phyloP scores from a whole-genome alignment of 2,888 invertebrate genomes.

The Agrilus mali region DNA sequence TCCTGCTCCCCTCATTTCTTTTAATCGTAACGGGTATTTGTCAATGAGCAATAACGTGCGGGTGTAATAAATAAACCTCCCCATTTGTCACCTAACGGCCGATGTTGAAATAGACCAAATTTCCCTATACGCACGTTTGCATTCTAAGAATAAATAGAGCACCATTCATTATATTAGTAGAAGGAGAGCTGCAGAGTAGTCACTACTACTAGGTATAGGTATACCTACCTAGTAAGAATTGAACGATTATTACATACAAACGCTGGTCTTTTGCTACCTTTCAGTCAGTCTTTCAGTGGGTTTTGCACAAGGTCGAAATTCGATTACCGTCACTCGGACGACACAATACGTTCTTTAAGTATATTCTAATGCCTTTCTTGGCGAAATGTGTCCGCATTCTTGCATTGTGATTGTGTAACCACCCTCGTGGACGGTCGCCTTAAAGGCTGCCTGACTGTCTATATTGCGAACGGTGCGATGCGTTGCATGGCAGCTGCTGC shows the following conservation, averaged over 20 bases:
- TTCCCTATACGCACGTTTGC: conserved; percentile 3
- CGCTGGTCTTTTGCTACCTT: neutral
- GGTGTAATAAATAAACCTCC: conserved; percentile 15
- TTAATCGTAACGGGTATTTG: too few species aligned
- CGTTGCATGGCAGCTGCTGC: conserved; percentile 31
- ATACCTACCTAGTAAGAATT: too few species aligned
- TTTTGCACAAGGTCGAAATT: conserved; percentile 3
- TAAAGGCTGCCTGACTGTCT: conserved; percentile 16
- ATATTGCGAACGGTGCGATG: neutral
- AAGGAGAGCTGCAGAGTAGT: conserved; percentile 7
- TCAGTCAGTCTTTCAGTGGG: neutral
- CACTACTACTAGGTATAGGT: too few species aligned
- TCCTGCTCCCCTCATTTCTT: too few species aligned
- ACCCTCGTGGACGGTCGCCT: conserved; percentile 33
- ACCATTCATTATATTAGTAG: conserved; percentile 1
- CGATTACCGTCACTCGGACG: conserved; percentile 1
- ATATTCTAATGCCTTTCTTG: conserved; percentile 31
- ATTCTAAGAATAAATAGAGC: conserved; percentile 5
- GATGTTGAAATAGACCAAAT: conserved; percentile 8
- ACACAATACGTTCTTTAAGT: conserved; percentile 26
- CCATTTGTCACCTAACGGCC: conserved; percentile 21
- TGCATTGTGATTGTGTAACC: conserved; percentile 36
- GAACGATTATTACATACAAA: neutral
- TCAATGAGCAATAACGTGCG: too few species aligned
- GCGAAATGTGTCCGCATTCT: conserved; percentile 29